phyloP scores from a whole-genome alignment of 2,113 vertebrate genomes.

The Apteryx owenii region DNA sequence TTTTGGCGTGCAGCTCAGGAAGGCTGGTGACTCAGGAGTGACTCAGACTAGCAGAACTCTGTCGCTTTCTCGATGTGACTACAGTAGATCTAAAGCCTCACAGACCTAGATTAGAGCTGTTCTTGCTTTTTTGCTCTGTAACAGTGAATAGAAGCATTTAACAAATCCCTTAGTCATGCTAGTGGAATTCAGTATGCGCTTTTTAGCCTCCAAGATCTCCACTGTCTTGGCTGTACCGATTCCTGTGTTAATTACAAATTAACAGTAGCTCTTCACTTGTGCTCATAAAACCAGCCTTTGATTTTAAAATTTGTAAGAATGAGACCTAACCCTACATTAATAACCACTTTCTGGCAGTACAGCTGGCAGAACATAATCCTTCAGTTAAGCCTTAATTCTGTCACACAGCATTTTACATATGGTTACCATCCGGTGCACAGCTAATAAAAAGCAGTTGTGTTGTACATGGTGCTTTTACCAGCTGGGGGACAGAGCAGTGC shows the following conservation, averaged over 20 bases:
- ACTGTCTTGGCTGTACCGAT: background rate
- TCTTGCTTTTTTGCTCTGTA: background rate
- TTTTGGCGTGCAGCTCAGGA: background rate
- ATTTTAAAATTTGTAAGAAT: background rate
- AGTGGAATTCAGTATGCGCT: background rate
- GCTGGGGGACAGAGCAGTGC: background rate
- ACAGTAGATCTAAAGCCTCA: background rate
- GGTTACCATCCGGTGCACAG: background rate
- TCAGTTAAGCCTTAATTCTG: background rate
- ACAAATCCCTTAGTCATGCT: background rate
- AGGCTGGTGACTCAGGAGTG: background rate
- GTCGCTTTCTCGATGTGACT: background rate
- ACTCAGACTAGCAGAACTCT: background rate
- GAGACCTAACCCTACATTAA: background rate
- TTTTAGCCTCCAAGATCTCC: background rate
- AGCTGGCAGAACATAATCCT: background rate
- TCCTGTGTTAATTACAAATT: background rate
- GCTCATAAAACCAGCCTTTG: slow-evolving; percentile 1
- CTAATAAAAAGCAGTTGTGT: background rate
- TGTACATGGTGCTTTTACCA: background rate
- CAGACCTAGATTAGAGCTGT: background rate
- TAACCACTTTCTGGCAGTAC: background rate
- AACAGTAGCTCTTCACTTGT: background rate
- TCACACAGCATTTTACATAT: background rate
- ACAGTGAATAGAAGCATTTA: background rate